Conservation (phyloP, 2,113 vertebrate species). For the Trachemys scripta region DNA sequence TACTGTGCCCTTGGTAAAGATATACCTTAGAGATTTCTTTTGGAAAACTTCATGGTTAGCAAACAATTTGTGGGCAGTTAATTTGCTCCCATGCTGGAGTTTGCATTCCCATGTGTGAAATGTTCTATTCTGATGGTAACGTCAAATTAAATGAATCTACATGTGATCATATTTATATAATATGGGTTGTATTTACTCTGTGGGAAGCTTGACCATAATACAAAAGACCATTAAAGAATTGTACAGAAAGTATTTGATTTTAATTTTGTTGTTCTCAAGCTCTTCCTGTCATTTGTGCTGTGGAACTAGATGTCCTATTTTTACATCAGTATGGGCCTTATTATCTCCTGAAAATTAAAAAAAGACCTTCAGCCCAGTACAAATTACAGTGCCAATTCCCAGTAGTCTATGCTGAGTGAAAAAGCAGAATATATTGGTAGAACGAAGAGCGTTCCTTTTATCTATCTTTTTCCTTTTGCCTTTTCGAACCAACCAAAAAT, state of each 20-base stretch:
- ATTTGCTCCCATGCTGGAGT: constrained; percentile 81
- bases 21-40: constrained; percentile 81
- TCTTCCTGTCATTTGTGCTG: constrained; percentile 52
- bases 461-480: neutral
- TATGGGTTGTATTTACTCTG: constrained; percentile 76
- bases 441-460: constrained; percentile 31
- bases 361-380: constrained; percentile 56
- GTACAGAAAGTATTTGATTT: constrained; percentile 63
- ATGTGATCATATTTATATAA: constrained; percentile 77
- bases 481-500: constrained; percentile 21
- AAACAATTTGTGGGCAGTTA: constrained; percentile 84
- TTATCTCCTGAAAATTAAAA: constrained; percentile 34
- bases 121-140: constrained; percentile 81
- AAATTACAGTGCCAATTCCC: constrained; percentile 39
- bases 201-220: constrained; percentile 71
- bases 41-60: constrained; percentile 84
- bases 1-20: constrained; percentile 81
- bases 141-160: constrained; percentile 79
- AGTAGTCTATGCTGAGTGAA: neutral
- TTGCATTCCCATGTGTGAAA: constrained; percentile 84
- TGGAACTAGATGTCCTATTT: constrained; percentile 57
- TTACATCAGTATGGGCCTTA: constrained; percentile 18
- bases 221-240: constrained; percentile 61
- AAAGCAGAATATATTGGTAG: constrained; percentile 39
- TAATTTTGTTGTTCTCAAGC: constrained; percentile 67